Percentiles rank a stretch among this genome's conserved stretches.
Evolutionary conservation across 1,140 invertebrate species (phyloP).

Genomic region (Solenopsis invicta): DNA sequence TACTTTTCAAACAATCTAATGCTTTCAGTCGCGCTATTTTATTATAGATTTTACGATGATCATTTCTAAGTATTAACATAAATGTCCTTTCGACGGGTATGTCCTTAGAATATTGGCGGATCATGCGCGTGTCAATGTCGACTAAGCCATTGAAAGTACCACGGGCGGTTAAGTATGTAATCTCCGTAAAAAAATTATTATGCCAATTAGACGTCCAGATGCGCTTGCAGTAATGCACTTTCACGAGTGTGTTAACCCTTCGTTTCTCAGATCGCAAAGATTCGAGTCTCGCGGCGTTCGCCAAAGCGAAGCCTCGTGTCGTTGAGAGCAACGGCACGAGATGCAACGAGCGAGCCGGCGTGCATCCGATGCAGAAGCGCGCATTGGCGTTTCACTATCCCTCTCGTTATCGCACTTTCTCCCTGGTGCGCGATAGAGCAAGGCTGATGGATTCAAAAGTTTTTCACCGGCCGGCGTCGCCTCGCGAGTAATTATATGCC

Average conservation of each 20-base stretch:
- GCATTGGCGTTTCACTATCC: conserved; percentile 73
- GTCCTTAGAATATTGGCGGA: neutral
- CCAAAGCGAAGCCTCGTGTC: neutral
- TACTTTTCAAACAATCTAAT: neutral
- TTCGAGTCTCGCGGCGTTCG: neutral
- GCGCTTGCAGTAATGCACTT: neutral
- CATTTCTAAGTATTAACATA: neutral
- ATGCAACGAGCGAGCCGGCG: neutral
- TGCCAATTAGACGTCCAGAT: neutral
- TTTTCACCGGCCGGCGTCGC: conserved; percentile 29
- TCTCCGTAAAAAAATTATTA: neutral
- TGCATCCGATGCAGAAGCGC: conserved; percentile 43
- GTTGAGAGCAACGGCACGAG: conserved; percentile 12
- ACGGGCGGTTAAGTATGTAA: neutral
- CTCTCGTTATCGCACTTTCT: conserved; percentile 72
- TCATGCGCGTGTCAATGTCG: neutral
- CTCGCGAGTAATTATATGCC: conserved; percentile 56
- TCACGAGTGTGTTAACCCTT: neutral
- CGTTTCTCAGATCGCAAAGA: neutral
- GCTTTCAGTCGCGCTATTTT: neutral
- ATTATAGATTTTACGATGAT: neutral
- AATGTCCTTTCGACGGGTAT: neutral
- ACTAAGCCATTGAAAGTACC: neutral
- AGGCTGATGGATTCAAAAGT: conserved; percentile 66
- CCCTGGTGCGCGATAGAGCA: conserved; percentile 66